These are phyloP conservation scores for Thamnophis elegans DNA, from an alignment of 2,797 vertebrate species.

Conservation along the genomic window DNA sequence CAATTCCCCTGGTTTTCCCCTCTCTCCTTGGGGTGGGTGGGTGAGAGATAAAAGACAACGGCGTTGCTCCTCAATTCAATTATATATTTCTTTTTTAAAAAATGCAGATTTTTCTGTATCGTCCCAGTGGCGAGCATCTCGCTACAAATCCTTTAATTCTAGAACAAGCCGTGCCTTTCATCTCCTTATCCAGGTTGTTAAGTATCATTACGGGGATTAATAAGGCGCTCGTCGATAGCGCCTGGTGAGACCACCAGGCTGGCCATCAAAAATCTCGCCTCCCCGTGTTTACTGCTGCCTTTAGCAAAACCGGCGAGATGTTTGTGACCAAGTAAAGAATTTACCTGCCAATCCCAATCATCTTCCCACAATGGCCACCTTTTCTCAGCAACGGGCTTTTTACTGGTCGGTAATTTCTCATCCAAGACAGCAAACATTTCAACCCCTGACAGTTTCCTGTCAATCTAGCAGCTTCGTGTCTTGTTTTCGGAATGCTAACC, in stretches of 20 bases:
- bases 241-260: background rate
- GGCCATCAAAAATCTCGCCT: background rate
- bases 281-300: background rate
- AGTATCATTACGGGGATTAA: background rate
- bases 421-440: constrained; percentile 60
- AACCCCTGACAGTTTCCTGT: constrained; percentile 62
- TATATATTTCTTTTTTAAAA: background rate
- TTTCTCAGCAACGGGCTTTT: constrained; percentile 42
- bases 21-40: background rate
- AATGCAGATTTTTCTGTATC: background rate
- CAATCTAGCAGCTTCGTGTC: constrained; percentile 55
- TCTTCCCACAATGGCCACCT: background rate
- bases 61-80: background rate
- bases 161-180: background rate
- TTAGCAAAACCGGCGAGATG: constrained; percentile 6
- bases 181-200: background rate
- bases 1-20: background rate
- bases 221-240: background rate
- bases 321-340: constrained; percentile 41
- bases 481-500: constrained; percentile 56
- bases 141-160: background rate
- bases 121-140: background rate
- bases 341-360: constrained; percentile 27
- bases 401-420: constrained; percentile 41
- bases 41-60: background rate